phyloP scores from a whole-genome alignment of 2,888 invertebrate genomes.

The Erpobdella octoculata region DNA sequence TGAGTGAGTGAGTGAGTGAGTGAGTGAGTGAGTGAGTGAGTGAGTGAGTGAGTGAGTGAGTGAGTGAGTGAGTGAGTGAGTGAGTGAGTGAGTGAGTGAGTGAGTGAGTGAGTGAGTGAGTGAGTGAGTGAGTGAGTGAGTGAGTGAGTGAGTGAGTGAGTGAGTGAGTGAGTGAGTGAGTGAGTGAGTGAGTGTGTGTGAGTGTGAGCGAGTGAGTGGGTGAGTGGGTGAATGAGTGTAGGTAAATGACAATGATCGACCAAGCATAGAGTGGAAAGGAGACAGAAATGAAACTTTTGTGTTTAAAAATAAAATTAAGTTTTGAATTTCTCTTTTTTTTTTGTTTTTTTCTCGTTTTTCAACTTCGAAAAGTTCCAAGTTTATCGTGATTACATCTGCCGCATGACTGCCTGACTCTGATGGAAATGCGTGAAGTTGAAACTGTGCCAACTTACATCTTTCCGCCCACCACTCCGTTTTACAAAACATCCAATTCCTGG shows the following conservation, averaged over 20 bases:
- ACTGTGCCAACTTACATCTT: no score
- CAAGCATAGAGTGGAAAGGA: not conserved
- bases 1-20: not conserved
- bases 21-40: not conserved
- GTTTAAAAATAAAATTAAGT: no score
- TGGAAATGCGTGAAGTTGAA: no score
- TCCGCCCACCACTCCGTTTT: not conserved
- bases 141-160: conserved; percentile 11
- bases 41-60: not conserved
- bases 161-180: conserved; percentile 13
- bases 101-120: not conserved
- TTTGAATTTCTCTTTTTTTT: no score
- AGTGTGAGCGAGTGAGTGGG: conserved; percentile 24
- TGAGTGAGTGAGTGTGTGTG: conserved; percentile 25
- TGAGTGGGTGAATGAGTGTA: conserved; percentile 23
- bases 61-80: not conserved
- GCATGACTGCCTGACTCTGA: no score
- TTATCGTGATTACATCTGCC: no score
- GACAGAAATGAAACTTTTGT: not conserved
- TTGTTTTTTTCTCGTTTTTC: no score
- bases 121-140: not conserved
- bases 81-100: not conserved
- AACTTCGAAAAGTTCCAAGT: no score
- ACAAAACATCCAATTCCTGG: not conserved
- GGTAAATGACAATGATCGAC: not conserved